Percentiles rank a stretch among this genome's conserved stretches.
Evolutionary conservation across 2,113 vertebrate genomes (phyloP).

Genomic region (Thunnus thynnus): DNA sequence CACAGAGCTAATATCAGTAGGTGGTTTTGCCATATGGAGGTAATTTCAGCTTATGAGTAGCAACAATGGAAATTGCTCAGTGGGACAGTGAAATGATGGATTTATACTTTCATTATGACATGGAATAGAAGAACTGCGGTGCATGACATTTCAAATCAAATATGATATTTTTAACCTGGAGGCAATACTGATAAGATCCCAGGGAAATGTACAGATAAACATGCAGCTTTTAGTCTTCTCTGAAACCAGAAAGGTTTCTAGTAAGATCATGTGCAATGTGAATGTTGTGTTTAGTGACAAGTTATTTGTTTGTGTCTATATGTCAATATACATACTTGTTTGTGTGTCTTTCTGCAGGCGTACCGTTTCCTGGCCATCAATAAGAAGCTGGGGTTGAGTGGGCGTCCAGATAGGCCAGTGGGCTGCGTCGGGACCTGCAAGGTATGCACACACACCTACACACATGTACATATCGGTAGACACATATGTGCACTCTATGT

Average conservation of each 20-base stretch:
- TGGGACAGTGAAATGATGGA: constrained; percentile 40
- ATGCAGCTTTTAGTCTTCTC: constrained; percentile 6
- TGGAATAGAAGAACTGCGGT: constrained; percentile 21
- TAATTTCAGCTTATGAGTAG: constrained; percentile 63
- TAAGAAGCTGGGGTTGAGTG: constrained; percentile 94
- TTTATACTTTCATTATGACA: constrained; percentile 32
- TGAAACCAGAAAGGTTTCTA: constrained; percentile 17
- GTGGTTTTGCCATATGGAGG: constrained; percentile 52
- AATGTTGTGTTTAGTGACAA: constrained; percentile 14
- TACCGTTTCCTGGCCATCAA: constrained; percentile 96
- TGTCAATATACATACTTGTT: neutral
- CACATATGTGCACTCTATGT: neutral
- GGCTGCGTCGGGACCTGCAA: constrained; percentile 98
- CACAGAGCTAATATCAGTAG: constrained; percentile 60
- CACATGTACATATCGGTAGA: neutral
- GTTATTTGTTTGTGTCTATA: constrained; percentile 17
- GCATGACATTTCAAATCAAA: constrained; percentile 65
- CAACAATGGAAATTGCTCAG: constrained; percentile 54
- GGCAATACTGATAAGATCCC: constrained; percentile 1
- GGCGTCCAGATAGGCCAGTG: constrained; percentile 94
- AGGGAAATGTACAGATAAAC: constrained; percentile 10
- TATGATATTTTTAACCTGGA: constrained; percentile 36
- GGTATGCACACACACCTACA: constrained; percentile 77
- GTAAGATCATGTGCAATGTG: neutral
- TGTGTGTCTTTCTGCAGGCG: constrained; percentile 86